A percentile compares a stretch with the other conserved stretches of the same genome.
Conservation (phyloP, 1,140 invertebrate genomes). For the Varroa destructor region DNA sequence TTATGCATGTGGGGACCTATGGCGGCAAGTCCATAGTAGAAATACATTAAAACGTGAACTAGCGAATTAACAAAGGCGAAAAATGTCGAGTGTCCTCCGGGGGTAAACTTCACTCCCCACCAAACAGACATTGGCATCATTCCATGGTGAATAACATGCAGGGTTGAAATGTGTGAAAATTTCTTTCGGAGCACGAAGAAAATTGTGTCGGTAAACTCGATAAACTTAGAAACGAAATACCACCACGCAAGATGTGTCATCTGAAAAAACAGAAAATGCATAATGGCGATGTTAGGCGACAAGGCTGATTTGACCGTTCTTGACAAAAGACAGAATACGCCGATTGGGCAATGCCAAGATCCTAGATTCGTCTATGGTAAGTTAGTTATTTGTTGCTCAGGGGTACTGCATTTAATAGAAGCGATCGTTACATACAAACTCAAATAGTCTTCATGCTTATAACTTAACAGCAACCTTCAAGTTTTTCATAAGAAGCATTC, state of each 20-base stretch:
- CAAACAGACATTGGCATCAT: constrained; percentile 86
- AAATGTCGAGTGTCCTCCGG: constrained; percentile 45
- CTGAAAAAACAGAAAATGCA: constrained; percentile 20
- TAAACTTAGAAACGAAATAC: constrained; percentile 91
- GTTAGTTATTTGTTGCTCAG: too few relatives aligned
- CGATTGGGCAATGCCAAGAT: background rate
- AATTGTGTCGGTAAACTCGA: constrained; percentile 90
- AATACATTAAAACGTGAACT: constrained; percentile 54
- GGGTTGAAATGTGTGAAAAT: constrained; percentile 74
- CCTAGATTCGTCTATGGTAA: background rate
- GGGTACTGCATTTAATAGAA: too few relatives aligned
- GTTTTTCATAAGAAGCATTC: too few relatives aligned
- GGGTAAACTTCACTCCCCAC: constrained; percentile 88
- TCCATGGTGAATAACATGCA: constrained; percentile 87
- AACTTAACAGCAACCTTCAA: too few relatives aligned
- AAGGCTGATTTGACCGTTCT: background rate
- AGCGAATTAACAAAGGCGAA: constrained; percentile 60
- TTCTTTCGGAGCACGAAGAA: constrained; percentile 84
- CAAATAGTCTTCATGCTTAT: too few relatives aligned
- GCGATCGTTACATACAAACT: too few relatives aligned
- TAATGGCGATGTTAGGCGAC: background rate
- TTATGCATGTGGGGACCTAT: constrained; percentile 45
- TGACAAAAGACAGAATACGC: background rate
- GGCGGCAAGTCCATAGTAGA: constrained; percentile 46
- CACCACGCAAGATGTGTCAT: constrained; percentile 30